Evolutionary conservation across 2,888 invertebrate species (phyloP).

Genomic region (Pseudolycoriella hygida): DNA sequence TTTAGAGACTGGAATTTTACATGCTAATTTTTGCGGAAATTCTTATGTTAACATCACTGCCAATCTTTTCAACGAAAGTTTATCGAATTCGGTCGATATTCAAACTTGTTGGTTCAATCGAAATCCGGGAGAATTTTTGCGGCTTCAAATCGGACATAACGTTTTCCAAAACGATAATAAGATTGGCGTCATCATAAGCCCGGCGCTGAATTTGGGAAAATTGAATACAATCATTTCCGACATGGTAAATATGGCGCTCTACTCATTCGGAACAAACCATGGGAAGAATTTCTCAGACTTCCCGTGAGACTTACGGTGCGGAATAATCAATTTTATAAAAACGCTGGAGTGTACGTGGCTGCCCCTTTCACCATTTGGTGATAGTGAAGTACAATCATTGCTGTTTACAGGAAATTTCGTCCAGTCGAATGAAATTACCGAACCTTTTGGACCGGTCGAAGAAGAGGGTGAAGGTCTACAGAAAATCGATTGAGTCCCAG

Average conservation of each 20-base stretch:
- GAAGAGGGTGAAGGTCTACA: conserved; percentile 23
- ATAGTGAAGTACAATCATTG: conserved; percentile 60
- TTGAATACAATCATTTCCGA: too few relatives aligned
- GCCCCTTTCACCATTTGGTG: conserved; percentile 80
- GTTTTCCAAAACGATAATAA: too few relatives aligned
- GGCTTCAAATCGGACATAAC: conserved; percentile 73
- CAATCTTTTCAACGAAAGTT: conserved; percentile 69
- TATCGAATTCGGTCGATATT: conserved; percentile 62
- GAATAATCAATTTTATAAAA: conserved; percentile 79
- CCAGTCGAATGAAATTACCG: conserved; percentile 64
- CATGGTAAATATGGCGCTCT: too few relatives aligned
- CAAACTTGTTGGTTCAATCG: conserved; percentile 58
- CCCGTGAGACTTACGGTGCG: conserved; percentile 85
- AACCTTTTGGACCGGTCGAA: conserved; percentile 59
- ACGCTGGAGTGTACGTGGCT: conserved; percentile 74
- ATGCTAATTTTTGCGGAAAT: conserved; percentile 83
- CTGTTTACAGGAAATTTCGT: conserved; percentile 79
- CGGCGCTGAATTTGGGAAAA: conserved; percentile 60
- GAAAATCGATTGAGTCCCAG: too few relatives aligned
- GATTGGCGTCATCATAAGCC: too few relatives aligned
- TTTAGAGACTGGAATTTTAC: conserved; percentile 68
- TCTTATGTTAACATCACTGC: conserved; percentile 78
- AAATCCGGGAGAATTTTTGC: conserved; percentile 32
- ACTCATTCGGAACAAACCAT: too few relatives aligned
- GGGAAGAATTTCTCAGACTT: too few relatives aligned